Percentiles rank a stretch among this genome's conserved stretches.
Conservation (phyloP, 1,140 invertebrate genomes). For the Drosophila burlai region DNA sequence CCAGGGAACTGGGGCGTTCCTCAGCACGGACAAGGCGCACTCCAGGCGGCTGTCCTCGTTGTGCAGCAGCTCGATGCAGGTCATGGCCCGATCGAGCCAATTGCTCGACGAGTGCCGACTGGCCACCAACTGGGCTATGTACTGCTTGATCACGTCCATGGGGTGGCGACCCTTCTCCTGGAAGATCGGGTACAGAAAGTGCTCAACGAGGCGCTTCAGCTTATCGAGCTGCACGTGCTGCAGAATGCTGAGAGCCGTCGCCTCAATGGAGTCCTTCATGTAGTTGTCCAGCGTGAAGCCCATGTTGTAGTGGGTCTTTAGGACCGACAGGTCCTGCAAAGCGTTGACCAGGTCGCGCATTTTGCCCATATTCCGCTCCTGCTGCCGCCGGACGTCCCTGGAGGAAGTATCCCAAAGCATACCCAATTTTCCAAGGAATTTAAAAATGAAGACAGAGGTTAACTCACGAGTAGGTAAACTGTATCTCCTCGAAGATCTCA, state of each 20-base stretch:
- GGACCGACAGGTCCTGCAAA: conserved; percentile 73
- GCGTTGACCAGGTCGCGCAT: conserved; percentile 71
- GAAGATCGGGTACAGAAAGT: conserved; percentile 81
- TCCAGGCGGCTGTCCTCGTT: conserved; percentile 80
- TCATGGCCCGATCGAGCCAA: conserved; percentile 77
- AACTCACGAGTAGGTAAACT: conserved; percentile 79
- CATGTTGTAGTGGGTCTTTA: conserved; percentile 79
- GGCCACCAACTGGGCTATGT: conserved; percentile 70
- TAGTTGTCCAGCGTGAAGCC: conserved; percentile 79
- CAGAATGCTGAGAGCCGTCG: conserved; percentile 75
- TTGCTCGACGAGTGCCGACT: conserved; percentile 65
- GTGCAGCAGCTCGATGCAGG: conserved; percentile 73
- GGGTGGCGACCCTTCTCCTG: conserved; percentile 77
- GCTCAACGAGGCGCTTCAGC: conserved; percentile 67
- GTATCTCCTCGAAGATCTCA: conserved; percentile 75
- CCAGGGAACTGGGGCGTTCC: conserved; percentile 80
- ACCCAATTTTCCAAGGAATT: background rate
- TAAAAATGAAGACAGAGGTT: background rate
- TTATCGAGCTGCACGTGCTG: conserved; percentile 80
- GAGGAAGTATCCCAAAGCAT: background rate
- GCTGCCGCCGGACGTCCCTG: conserved; percentile 76
- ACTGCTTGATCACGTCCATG: conserved; percentile 67
- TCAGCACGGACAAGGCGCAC: conserved; percentile 70
- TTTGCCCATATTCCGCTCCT: conserved; percentile 75
- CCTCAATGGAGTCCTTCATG: conserved; percentile 77